phyloP scores from a whole-genome alignment of 2,888 invertebrate species.

The Helobdella robusta region DNA sequence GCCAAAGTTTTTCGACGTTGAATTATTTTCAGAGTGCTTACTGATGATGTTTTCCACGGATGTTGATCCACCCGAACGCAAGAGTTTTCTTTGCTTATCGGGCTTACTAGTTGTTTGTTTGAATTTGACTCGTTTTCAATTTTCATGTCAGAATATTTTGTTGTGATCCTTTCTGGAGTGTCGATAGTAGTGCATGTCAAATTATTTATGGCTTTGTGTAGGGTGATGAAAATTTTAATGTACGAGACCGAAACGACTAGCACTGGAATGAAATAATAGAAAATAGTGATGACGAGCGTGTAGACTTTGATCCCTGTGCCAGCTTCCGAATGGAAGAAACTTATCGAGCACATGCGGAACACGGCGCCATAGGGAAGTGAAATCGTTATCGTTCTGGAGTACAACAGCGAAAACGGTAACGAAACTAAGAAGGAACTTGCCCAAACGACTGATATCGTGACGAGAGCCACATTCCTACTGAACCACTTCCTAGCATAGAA shows the following conservation, averaged over 20 bases:
- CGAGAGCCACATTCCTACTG: conserved; percentile 20
- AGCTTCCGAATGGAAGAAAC: conserved; percentile 12
- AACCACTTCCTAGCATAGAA: conserved; percentile 30
- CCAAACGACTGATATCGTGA: conserved; percentile 28
- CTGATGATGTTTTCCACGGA: background rate
- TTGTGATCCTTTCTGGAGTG: background rate
- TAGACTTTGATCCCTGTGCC: conserved; percentile 17
- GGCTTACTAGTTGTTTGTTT: too few relatives aligned
- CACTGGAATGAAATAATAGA: conserved; percentile 31
- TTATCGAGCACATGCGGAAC: conserved; percentile 28
- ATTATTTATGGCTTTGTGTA: conserved; percentile 6
- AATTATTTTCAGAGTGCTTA: conserved; percentile 19
- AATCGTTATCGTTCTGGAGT: conserved; percentile 20
- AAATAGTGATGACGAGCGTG: conserved; percentile 27
- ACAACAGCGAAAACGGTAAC: conserved; percentile 28
- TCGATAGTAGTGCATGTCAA: background rate
- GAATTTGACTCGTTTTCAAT: too few relatives aligned
- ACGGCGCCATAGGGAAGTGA: conserved; percentile 11
- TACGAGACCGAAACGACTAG: conserved; percentile 28
- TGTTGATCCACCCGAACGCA: background rate
- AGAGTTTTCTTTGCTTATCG: background rate
- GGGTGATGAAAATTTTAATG: conserved; percentile 27
- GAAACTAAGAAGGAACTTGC: conserved; percentile 20
- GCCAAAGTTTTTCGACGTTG: conserved; percentile 30
- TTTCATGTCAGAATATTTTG: background rate